Base-by-base conservation (phyloP, 2,797 vertebrate species). In the Cossypha heuglini region DNA sequence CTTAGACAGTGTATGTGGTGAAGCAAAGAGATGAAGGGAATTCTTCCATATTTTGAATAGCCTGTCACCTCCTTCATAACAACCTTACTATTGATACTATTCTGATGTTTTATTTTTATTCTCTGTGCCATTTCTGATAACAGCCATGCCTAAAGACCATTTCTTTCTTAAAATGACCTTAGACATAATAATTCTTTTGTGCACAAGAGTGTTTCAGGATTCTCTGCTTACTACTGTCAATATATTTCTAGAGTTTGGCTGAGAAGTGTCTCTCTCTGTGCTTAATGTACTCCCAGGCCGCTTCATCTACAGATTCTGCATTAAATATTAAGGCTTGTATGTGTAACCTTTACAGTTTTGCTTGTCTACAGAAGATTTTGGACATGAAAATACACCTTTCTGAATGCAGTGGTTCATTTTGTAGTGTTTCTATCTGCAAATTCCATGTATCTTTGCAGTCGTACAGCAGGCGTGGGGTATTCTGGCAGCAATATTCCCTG, bases 271-370 rank as follows among this genome's bases (percentile, higher is more conserved):
- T 84, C 28, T 76, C 35, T 58, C 54, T 62, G 29, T 48, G 26
- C 57, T 63, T 82, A 35, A 22, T 63, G 48, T 52, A 35, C 69
- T 95, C 93, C 66, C 62, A 86, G 45, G 25, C 77, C 0, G 0
- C 54, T 82, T 86, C n/a, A 61, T 29, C 26, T 72, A n/a, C 64
- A 68, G 38, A 40, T 33, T 88, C 58, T 75, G 5, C 66, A 75
- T 88, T 88, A 86, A 95, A 75, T 86, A 78, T 68, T 88, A 72
- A 86, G 35, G 54, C 35, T 86, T 69, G 25, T 62, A n/a, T 0
- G 0, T 48, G 31, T 63, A 76, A 16, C 58, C 66, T 67, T 66
- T 51, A 29, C 3, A 40, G 63, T 68, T 88, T 78, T 62, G 46
- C 38, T 6, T 11, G 9, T 17, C 19, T 51, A 75, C 33, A 37